phyloP scores from a whole-genome alignment of 2,113 vertebrate species.

The Xiphias gladius region DNA sequence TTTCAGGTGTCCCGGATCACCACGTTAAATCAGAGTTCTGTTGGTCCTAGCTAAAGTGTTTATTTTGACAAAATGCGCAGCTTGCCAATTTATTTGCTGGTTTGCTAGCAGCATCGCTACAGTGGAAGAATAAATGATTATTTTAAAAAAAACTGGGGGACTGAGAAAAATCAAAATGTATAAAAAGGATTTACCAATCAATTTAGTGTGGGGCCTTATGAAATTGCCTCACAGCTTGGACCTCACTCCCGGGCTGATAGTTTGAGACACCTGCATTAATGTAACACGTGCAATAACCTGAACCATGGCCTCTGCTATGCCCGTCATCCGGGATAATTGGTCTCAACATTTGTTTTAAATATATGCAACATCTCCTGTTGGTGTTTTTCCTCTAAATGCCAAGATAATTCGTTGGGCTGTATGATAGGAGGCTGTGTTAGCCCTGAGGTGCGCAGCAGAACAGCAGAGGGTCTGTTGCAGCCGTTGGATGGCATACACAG shows the following conservation, averaged over 20 bases:
- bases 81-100: neutral
- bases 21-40: neutral
- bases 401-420: conserved; percentile 66
- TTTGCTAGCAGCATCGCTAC: neutral
- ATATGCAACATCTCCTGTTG: conserved; percentile 48
- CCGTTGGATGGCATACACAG: conserved; percentile 45
- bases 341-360: conserved; percentile 58
- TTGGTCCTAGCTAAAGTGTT: neutral
- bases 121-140: neutral
- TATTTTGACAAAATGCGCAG: neutral
- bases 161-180: neutral
- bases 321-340: conserved; percentile 39
- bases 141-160: neutral
- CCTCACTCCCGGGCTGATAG: neutral
- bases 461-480: conserved; percentile 63
- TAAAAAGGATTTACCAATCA: neutral
- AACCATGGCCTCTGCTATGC: neutral
- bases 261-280: conserved; percentile 14
- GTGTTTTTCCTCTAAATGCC: conserved; percentile 67
- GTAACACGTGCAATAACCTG: conserved; percentile 9
- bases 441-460: conserved; percentile 58
- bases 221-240: neutral
- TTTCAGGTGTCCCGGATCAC: neutral
- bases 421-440: conserved; percentile 54
- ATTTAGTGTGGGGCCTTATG: neutral